phyloP scores from a whole-genome alignment of 2,797 vertebrate species.

The Chromobotia macracanthus region DNA sequence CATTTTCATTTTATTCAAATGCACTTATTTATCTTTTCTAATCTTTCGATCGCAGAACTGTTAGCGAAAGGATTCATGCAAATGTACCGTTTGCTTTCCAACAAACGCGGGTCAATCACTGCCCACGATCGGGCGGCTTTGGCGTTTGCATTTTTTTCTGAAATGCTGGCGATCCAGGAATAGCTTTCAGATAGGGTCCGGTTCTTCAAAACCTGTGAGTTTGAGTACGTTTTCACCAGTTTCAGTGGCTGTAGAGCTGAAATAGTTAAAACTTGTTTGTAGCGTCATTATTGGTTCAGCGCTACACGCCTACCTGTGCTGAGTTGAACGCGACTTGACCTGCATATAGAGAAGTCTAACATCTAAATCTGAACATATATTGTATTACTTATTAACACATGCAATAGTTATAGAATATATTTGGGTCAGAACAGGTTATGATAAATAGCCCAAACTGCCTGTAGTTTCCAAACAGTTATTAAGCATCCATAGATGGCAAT shows the following conservation, averaged over 20 bases:
- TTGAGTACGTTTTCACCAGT: conserved; percentile 4
- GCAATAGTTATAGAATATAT: background rate
- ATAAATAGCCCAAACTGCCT: background rate
- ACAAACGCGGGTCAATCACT: conserved; percentile 10
- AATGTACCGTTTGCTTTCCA: conserved; percentile 42
- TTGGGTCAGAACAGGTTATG: background rate
- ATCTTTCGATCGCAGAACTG: conserved; percentile 47
- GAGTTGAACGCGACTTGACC: background rate
- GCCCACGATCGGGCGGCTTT: background rate
- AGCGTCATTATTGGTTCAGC: background rate
- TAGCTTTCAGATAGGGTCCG: background rate
- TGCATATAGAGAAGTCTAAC: background rate
- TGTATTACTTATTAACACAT: background rate
- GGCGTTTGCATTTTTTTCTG: background rate
- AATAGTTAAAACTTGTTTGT: conserved; percentile 24
- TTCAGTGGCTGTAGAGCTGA: too few relatives aligned
- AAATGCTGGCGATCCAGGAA: background rate
- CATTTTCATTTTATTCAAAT: conserved; percentile 54
- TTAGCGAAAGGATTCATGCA: conserved; percentile 41
- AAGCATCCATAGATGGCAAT: background rate
- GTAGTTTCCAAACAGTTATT: background rate
- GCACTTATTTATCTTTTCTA: too few relatives aligned
- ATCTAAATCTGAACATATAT: conserved; percentile 8
- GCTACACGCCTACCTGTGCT: conserved; percentile 19
- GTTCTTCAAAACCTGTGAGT: background rate